Conservation (phyloP, 2,888 invertebrate genomes). For the Silvanus unidentatus region DNA sequence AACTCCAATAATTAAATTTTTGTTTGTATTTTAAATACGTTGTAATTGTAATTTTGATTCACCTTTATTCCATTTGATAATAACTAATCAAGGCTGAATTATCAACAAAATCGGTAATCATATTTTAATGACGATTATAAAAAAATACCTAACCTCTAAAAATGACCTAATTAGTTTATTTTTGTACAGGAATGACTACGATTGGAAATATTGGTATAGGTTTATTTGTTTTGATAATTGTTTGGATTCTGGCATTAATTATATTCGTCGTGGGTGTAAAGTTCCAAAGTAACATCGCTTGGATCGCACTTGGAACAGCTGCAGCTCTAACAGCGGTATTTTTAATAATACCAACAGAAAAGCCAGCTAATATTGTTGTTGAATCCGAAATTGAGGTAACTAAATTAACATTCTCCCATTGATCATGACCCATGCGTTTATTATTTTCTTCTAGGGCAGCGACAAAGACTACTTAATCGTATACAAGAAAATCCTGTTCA, state of each 20-base stretch:
- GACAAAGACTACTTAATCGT: slow-evolving; percentile 52
- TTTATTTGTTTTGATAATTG: slow-evolving; percentile 57
- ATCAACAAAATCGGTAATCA: no score
- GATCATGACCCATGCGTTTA: neutral
- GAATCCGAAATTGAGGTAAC: slow-evolving; percentile 12
- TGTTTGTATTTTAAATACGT: no score
- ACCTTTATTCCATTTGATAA: no score
- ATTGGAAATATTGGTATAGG: slow-evolving; percentile 56
- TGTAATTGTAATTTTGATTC: no score
- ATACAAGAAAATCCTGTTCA: slow-evolving; percentile 48
- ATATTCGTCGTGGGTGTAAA: slow-evolving; percentile 60
- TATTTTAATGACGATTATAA: no score
- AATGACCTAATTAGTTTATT: neutral
- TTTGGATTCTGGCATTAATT: slow-evolving; percentile 60
- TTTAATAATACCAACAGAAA: slow-evolving; percentile 53
- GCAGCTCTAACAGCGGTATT: slow-evolving; percentile 54
- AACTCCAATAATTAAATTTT: no score
- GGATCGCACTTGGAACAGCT: slow-evolving; percentile 53
- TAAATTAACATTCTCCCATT: neutral
- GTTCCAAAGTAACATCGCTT: slow-evolving; percentile 60
- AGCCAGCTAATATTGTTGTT: slow-evolving; percentile 17
- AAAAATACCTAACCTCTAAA: neutral
- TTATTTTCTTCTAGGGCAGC: slow-evolving; percentile 45
- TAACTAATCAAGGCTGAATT: no score
- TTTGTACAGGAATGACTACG: slow-evolving; percentile 25